Evolutionary conservation across 1,140 invertebrate genomes (phyloP), one percentile per base, ranked within the genome.

Genomic region (Phymorhynchus buccinoides): DNA sequence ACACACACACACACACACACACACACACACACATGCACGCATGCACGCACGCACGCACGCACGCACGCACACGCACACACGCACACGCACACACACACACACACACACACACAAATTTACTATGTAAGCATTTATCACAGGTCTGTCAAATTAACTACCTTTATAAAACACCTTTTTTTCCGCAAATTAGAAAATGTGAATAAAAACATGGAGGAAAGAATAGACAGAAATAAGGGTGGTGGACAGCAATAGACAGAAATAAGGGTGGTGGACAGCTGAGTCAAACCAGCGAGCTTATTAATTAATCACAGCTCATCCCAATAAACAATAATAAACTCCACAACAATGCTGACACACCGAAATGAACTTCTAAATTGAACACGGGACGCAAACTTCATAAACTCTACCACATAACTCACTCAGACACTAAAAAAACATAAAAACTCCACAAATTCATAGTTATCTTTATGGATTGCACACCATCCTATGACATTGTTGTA

Each of bases 1-100:
- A n/a, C n/a, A n/a, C 9, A 18, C 18, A 77, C 73, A 77, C 73
- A 77, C 73, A 77, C 30, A 77, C 73, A 77, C 73, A 62, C 56
- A 77, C 73, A 77, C 73, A 77, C 30, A 77, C 35, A 77, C 41
- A 37, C 35, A 37, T 37, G 32, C 30, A 39, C 12, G 39, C 41
- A 39, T 14, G 22, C 73, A 37, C 27, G 39, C 73, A 39, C 2
- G 1, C 12, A 18, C 35, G 9, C 12, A 0, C 41, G 39, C 35
- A 37, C 73, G 18, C 37, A 3, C 35, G 27, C 56, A 62, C 56
- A 37, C 73, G 16, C 73, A 77, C 3, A 37, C 73, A 77, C 56
- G n/a, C 56, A 62, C 56, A 62, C 56, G 18, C 22, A 62, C 4
- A 12, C 12, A 1, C 22, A 22, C 22, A 62, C 12, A 22, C 56